Base-by-base conservation (phyloP, 2,888 invertebrate genomes). In the Euphydryas editha region DNA sequence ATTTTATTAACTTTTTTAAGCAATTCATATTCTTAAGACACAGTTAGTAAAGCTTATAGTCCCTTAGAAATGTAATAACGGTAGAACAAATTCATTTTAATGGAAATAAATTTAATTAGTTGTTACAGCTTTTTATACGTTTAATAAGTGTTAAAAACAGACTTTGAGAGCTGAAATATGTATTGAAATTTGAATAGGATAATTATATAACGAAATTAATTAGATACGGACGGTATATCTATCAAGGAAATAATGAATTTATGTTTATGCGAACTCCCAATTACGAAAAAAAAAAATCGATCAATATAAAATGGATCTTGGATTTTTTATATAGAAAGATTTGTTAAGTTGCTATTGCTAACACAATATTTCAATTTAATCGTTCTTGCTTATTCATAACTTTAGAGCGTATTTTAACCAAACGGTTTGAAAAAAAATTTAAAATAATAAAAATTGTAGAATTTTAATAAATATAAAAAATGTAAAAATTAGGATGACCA, bases 21-120 rank as follows among this genome's bases (percentile, higher is more conserved):
- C 15, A 15, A 39, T 56, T 39, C 7, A 15, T 56, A 5, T 20
- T 56, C 56, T 46, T 62, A 46, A 55, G 46, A 20, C 37, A 21
- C 36, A 24, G 30, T 24, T 10, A 36, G n/a, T 44, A 56, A 56
- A 18, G 56, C 15, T 24, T 24, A 51, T 20, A 51, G 24, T 51
- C 2, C 49, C 21, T 24, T 21, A 51, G 15, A 21, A 51, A n/a
- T n/a, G 5, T 0, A n/a, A n/a, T 44, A 62, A 59, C 47, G 39
- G 67, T 81, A 81, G 76, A 82, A 82, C 83, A 84, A 86, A 88
- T 87, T 86, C 82, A 84, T 86, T 88, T 86, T 86, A 80, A 78
- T 80, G 78, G 75, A 75, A 79, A 79, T 72, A 83, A 84, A 86
- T 75, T 76, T 68, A 75, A 79, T 78, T 77, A 78, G 75, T 62